Base-by-base conservation (phyloP, 1,140 invertebrate species). In the Eupristina koningsbergeri region DNA sequence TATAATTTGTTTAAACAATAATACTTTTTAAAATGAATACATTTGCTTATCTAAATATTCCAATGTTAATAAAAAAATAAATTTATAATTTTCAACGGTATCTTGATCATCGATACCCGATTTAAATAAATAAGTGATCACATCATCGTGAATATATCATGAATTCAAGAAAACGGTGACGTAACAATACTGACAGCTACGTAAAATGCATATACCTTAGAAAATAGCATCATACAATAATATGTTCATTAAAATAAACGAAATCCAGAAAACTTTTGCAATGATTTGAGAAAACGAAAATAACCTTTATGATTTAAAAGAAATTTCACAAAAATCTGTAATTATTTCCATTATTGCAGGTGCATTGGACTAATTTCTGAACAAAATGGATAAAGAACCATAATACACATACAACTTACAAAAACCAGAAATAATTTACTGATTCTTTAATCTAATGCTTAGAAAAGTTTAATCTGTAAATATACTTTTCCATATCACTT, bases 351-450 rank as follows among this genome's bases (percentile, higher is more conserved):
- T 47, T 26, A 47, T 58, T 45, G 77, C 61, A 78, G 19, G 64
- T 47, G 64, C 47, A 64, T 31, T 69, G 29, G 45, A 80, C 78
- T 53, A 80, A 71, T 80, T 36, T 31, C 67, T 76, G n/a, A 47
- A 77, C n/a, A n/a, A n/a, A n/a, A n/a, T n/a, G n/a, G n/a, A n/a
- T n/a, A n/a, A n/a, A n/a, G n/a, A n/a, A n/a, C n/a, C n/a, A n/a
- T n/a, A n/a, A n/a, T n/a, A n/a, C n/a, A n/a, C n/a, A n/a, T n/a
- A n/a, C n/a, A n/a, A n/a, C n/a, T n/a, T n/a, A n/a, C n/a, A n/a
- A n/a, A n/a, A n/a, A n/a, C n/a, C n/a, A n/a, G n/a, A n/a, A n/a
- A n/a, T n/a, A n/a, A n/a, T n/a, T n/a, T n/a, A n/a, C n/a, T n/a
- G n/a, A n/a, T n/a, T n/a, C n/a, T n/a, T n/a, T n/a, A n/a, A n/a